Conservation (phyloP, 2,888 invertebrate genomes). For the Caenorhabditis uteleia region DNA sequence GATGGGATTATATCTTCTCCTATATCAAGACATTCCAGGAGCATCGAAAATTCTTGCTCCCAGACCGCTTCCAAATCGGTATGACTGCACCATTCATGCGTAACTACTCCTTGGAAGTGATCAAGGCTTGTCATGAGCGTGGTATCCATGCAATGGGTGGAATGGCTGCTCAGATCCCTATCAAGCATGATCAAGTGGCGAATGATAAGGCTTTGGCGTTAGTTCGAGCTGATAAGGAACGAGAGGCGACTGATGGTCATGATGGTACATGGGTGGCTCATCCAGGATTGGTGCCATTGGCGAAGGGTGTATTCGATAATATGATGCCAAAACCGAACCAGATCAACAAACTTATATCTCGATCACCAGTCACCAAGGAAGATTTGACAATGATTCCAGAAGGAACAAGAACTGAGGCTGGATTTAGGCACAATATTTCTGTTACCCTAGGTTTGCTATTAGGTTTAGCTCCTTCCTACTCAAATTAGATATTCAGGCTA, state of each 20-base stretch:
- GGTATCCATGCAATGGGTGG: slow-evolving; percentile 71
- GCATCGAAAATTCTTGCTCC: slow-evolving; percentile 76
- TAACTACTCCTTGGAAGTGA: slow-evolving; percentile 75
- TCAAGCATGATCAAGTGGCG: slow-evolving; percentile 65
- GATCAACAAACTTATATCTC: slow-evolving; percentile 53
- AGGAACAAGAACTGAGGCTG: slow-evolving; percentile 77
- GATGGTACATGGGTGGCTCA: slow-evolving; percentile 81
- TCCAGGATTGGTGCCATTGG: slow-evolving; percentile 74
- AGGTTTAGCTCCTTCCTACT: too few relatives aligned
- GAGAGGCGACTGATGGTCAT: slow-evolving; percentile 72
- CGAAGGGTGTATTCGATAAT: slow-evolving; percentile 60
- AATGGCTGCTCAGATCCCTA: slow-evolving; percentile 76
- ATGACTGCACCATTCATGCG: slow-evolving; percentile 77
- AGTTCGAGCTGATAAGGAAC: slow-evolving; percentile 69
- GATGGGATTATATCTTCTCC: slow-evolving; percentile 76
- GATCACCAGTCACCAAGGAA: slow-evolving; percentile 43
- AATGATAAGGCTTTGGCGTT: slow-evolving; percentile 60
- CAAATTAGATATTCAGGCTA: too few relatives aligned
- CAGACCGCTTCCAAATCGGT: slow-evolving; percentile 76
- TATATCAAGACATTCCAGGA: slow-evolving; percentile 71
- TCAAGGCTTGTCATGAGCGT: slow-evolving; percentile 71
- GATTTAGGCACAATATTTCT: slow-evolving; percentile 77
- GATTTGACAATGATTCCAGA: slow-evolving; percentile 73
- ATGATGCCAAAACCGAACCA: slow-evolving; percentile 59
- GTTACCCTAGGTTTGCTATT: slow-evolving; percentile 74